Base-by-base conservation (phyloP, 2,113 vertebrate genomes). In the Morone chrysops region DNA sequence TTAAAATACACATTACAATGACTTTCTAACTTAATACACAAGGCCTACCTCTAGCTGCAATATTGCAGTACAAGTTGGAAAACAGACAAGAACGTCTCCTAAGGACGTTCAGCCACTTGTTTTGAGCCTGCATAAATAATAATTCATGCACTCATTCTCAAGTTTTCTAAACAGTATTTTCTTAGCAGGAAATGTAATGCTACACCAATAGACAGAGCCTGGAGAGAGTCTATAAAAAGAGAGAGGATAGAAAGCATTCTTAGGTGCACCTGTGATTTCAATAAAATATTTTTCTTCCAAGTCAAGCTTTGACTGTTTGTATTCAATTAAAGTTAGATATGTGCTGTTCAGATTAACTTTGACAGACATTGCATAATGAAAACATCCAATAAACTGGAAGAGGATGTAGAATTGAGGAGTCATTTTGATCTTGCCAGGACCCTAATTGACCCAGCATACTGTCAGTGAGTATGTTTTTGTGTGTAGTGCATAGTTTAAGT, bases 241-340 rank as follows among this genome's bases (percentile, higher is more conserved):
- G 54, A 75, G 54, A 70, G 22, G 53, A 59, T 25, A 59, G 40
- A 76, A 72, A 75, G 43, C 59, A 78, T 72, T 70, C 36, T 63
- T 20, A n/a, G 12, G 17, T 81, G 9, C 81, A 88, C 80, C 87
- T 89, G 82, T 25, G 61, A 87, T 84, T 85, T 78, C 84, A 73
- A 78, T 88, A 70, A 82, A 84, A 40, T 1, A 12, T 7, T 70
- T 59, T 68, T 62, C 41, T 4, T 88, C 78, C 63, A 65, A 86
- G 70, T 87, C 82, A 62, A 25, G 60, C n/a, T 50, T 68, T 65
- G 54, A 66, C 48, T 80, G 67, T 76, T 79, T 85, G 56, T 62
- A 36, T 20, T 72, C 22, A 0, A 59, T 75, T 63, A 40, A 82
- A 67, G 48, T 62, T 25, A 80, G 48, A 48, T 78, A 67, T 70